Percentiles rank a stretch among this genome's conserved stretches.
These are phyloP conservation scores for Cyclura pinguis DNA, from an alignment of 2,797 vertebrate genomes.

Conservation along the genomic window DNA sequence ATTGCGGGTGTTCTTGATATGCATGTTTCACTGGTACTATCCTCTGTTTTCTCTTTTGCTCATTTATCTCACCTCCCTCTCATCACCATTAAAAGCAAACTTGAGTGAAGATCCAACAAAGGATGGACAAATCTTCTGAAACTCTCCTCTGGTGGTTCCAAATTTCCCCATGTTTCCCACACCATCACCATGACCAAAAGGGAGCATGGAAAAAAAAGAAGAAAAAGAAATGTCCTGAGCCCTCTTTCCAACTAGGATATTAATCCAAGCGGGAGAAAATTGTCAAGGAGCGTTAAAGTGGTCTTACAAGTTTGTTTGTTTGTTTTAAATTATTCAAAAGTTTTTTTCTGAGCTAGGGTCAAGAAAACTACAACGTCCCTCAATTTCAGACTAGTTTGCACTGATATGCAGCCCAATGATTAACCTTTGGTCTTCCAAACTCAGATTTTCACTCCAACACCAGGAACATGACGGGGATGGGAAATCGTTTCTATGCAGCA, in stretches of 20 bases:
- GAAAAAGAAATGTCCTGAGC: neutral
- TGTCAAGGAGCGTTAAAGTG: neutral
- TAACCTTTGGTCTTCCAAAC: neutral
- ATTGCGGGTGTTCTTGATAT: too few species aligned
- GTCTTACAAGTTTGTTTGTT: neutral
- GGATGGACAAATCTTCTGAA: neutral
- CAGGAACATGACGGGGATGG: neutral
- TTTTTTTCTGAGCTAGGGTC: neutral
- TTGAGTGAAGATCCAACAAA: too few species aligned
- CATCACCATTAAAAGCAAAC: too few species aligned
- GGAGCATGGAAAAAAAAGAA: too few species aligned
- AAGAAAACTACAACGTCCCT: neutral
- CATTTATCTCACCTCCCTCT: too few species aligned
- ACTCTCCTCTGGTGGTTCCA: neutral
- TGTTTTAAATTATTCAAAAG: neutral
- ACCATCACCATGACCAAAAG: neutral
- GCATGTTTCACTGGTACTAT: too few species aligned
- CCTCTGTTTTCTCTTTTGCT: too few species aligned
- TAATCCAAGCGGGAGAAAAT: neutral
- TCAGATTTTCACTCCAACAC: neutral
- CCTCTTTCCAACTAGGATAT: neutral
- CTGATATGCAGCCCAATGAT: neutral
- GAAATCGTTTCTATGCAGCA: neutral
- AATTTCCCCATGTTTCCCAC: neutral
- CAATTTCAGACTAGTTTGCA: neutral